Conservation (phyloP, 2,113 vertebrate genomes). For the Hoplias malabaricus region DNA sequence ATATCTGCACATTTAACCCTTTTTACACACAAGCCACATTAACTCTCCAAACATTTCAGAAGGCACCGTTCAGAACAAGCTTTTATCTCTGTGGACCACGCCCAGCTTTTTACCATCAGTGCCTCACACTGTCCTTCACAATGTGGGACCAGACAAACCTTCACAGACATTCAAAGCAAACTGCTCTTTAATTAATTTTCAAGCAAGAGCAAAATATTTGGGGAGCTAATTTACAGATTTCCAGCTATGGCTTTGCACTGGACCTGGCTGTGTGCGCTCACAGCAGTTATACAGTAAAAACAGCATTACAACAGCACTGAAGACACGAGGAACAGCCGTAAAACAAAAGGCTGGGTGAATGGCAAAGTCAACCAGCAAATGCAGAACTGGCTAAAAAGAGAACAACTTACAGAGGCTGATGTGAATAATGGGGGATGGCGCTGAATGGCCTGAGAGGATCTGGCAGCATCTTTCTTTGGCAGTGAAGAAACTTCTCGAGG, state of each 20-base stretch:
- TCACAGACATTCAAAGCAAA: neutral
- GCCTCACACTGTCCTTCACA: neutral
- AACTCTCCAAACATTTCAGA: neutral
- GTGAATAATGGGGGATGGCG: neutral
- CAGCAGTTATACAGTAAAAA: neutral
- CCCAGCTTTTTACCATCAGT: neutral
- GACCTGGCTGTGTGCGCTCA: neutral
- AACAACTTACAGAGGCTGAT: slow-evolving; percentile 29
- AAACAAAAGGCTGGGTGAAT: neutral
- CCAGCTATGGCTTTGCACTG: neutral
- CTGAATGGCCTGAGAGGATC: neutral
- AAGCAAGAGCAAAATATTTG: neutral
- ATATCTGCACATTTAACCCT: neutral
- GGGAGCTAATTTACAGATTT: neutral
- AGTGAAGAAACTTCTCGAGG: neutral
- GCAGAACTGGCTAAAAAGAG: neutral
- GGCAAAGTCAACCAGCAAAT: neutral
- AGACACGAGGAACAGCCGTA: neutral
- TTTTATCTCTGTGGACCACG: neutral
- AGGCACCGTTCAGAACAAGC: neutral
- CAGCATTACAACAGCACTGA: neutral
- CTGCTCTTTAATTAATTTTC: neutral
- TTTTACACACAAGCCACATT: neutral
- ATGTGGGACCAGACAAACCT: neutral
- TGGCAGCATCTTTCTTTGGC: neutral